Evolutionary conservation across 2,113 vertebrate genomes (phyloP).

Genomic region (Rhinogobius similis): DNA sequence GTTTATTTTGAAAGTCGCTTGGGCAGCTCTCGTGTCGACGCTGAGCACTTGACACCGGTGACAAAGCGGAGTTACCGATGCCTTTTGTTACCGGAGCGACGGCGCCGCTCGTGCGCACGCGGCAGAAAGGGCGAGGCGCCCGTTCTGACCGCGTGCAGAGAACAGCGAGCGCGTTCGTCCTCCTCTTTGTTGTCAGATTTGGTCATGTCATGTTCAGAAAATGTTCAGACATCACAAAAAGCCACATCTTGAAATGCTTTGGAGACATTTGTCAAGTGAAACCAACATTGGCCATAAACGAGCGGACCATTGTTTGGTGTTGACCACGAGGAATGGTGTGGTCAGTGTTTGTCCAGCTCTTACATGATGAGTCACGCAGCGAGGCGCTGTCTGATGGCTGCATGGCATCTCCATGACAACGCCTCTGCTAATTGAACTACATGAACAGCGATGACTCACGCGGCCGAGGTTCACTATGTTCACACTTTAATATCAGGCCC

Average conservation of each 20-base stretch:
- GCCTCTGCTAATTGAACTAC: conserved; percentile 38
- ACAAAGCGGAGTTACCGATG: conserved; percentile 47
- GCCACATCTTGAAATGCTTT: conserved; percentile 1
- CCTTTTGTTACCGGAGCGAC: conserved; percentile 71
- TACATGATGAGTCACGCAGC: conserved; percentile 57
- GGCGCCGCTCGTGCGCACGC: conserved; percentile 46
- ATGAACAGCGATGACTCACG: conserved; percentile 44
- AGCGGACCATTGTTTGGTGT: not conserved
- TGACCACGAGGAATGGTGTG: conserved; percentile 7
- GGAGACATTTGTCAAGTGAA: conserved; percentile 21
- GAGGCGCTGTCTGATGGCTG: conserved; percentile 36
- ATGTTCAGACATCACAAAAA: conserved; percentile 12
- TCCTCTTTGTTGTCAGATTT: conserved; percentile 54
- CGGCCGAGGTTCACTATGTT: conserved; percentile 16
- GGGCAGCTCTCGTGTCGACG: not conserved
- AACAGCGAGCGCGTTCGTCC: conserved; percentile 23
- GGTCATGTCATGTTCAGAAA: conserved; percentile 7
- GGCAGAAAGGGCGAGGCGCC: conserved; percentile 76
- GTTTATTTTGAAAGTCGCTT: conserved; percentile 51
- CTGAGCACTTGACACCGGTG: conserved; percentile 48
- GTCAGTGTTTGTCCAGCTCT: conserved; percentile 3
- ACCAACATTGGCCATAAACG: conserved; percentile 2
- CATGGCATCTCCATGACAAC: conserved; percentile 56
- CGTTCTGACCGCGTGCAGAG: conserved; percentile 30
- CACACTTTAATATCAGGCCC: conserved; percentile 9